phyloP scores from a whole-genome alignment of 2,888 invertebrate genomes.

The Bellardia bayeri region DNA sequence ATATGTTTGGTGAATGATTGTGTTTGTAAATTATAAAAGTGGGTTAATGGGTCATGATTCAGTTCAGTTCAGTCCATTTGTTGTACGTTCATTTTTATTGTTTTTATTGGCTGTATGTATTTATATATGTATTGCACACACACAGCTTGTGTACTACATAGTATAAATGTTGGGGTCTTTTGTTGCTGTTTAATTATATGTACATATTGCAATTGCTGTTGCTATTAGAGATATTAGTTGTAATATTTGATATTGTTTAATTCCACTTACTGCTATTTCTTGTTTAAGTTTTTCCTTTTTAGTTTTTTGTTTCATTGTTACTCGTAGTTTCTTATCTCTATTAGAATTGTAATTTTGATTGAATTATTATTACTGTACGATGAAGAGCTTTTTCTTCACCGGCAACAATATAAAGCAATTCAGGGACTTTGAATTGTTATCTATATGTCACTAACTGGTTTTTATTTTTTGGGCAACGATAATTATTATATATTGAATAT shows the following conservation, averaged over 20 bases:
- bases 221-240: constrained; percentile 35
- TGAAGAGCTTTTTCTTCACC: too few species aligned
- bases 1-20: background rate
- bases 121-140: constrained; percentile 14
- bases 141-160: background rate
- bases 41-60: constrained; percentile 83
- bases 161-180: constrained; percentile 9
- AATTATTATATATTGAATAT: too few species aligned
- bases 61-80: constrained; percentile 79
- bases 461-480: too few species aligned
- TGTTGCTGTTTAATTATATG: constrained; percentile 4
- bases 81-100: constrained; percentile 22
- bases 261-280: background rate
- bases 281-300: background rate
- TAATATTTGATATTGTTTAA: constrained; percentile 15
- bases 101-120: constrained; percentile 48
- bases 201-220: constrained; percentile 12
- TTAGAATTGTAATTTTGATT: constrained; percentile 56
- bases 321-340: constrained; percentile 34
- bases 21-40: constrained; percentile 74
- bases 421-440: too few species aligned
- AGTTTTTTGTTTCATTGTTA: constrained; percentile 39
- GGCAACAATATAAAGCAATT: too few species aligned
- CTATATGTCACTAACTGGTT: too few species aligned
- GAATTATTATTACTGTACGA: constrained; percentile 63